phyloP scores from a whole-genome alignment of 2,797 vertebrate species.

The Enteromius paludinosus region DNA sequence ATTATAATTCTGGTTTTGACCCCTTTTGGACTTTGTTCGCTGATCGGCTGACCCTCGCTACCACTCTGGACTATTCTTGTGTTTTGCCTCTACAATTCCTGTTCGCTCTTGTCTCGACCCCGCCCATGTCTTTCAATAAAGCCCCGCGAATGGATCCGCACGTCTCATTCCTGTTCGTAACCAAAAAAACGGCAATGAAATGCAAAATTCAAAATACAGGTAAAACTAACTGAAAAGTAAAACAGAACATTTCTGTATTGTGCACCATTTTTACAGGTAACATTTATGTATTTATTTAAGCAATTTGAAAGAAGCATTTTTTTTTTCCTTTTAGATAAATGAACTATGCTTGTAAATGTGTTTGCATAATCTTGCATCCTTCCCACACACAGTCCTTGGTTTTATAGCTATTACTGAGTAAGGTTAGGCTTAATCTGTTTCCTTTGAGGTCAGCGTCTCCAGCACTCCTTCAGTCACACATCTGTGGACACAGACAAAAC shows the following conservation, averaged over 20 bases:
- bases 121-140: no score
- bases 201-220: neutral
- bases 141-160: no score
- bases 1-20: no score
- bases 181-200: neutral
- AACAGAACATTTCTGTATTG: neutral
- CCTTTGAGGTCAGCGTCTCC: constrained; percentile 15
- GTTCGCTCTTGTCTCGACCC: no score
- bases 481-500: constrained; percentile 62
- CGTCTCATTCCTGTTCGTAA: no score
- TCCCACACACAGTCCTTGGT: neutral
- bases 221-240: neutral
- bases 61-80: no score
- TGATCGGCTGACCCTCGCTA: no score
- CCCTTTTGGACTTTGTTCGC: no score
- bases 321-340: neutral
- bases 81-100: no score
- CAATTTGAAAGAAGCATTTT: neutral
- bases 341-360: neutral
- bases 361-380: neutral
- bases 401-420: constrained; percentile 12
- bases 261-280: neutral
- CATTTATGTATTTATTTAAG: neutral
- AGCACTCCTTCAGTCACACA: constrained; percentile 56
- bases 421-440: constrained; percentile 43